Percentiles rank a stretch among this genome's conserved stretches.
Conservation (phyloP, 1,140 invertebrate genomes). For the Pseudomyrmex sp. region DNA sequence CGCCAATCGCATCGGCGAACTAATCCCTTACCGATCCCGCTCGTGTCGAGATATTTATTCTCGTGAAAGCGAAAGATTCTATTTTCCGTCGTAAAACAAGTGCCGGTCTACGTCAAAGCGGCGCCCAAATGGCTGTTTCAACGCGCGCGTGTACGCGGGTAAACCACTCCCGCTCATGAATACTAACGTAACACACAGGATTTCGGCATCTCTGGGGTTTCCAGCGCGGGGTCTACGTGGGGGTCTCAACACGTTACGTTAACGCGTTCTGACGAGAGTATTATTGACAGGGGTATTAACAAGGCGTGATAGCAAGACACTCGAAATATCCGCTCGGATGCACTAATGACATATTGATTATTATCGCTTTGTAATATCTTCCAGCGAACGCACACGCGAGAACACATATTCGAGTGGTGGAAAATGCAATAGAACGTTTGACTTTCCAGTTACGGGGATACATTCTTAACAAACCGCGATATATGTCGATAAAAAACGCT, state of each 20-base stretch:
- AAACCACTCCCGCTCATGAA: slow-evolving; percentile 53
- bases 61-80: slow-evolving; percentile 1
- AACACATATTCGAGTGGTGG: too few species aligned
- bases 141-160: slow-evolving; percentile 6
- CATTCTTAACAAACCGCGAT: not conserved
- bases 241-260: slow-evolving; percentile 24
- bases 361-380: too few species aligned
- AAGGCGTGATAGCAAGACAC: not conserved
- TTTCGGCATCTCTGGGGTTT: slow-evolving; percentile 53
- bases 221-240: not conserved
- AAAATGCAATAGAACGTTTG: not conserved
- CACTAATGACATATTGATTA: slow-evolving; percentile 1
- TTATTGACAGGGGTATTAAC: slow-evolving; percentile 46
- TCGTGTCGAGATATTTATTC: not conserved
- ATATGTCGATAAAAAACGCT: slow-evolving; percentile 15
- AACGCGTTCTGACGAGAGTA: slow-evolving; percentile 9
- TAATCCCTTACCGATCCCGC: not conserved
- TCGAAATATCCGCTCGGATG: not conserved
- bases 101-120: slow-evolving; percentile 27
- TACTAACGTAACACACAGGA: slow-evolving; percentile 59
- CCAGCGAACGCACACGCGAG: too few species aligned
- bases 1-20: not conserved
- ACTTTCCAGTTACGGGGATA: not conserved
- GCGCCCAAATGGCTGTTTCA: slow-evolving; percentile 30
- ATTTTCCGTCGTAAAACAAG: slow-evolving; percentile 49